Evolutionary conservation across 2,797 vertebrate species (phyloP).

Genomic region (Ctenochaetus hawaiiensis): DNA sequence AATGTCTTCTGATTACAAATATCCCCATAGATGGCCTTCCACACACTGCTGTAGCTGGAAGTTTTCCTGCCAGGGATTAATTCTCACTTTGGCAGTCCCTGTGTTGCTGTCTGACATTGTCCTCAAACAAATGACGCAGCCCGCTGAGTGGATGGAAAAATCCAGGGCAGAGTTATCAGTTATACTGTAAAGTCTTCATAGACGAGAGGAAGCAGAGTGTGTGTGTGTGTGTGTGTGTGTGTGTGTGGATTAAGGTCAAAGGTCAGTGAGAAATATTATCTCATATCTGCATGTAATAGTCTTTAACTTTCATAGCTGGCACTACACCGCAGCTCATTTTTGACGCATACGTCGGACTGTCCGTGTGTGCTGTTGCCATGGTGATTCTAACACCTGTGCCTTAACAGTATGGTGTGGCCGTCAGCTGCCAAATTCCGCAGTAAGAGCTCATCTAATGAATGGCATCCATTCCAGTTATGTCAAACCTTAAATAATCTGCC

Average conservation of each 20-base stretch:
- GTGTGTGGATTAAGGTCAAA: constrained; percentile 5
- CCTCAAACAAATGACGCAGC: background rate
- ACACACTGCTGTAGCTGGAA: constrained; percentile 6
- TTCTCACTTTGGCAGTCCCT: constrained; percentile 50
- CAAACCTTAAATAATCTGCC: constrained; percentile 39
- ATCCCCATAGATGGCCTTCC: no score
- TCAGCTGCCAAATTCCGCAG: constrained; percentile 62
- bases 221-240: no score
- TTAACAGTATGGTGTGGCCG: constrained; percentile 48
- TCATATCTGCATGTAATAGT: constrained; percentile 1
- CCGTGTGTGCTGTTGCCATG: constrained; percentile 48
- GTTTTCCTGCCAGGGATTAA: constrained; percentile 45
- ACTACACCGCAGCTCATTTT: constrained; percentile 10
- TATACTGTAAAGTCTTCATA: background rate
- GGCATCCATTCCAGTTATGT: constrained; percentile 52
- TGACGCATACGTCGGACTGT: constrained; percentile 10
- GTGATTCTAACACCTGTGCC: constrained; percentile 57
- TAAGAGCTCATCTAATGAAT: constrained; percentile 42
- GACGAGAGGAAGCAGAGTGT: constrained; percentile 12
- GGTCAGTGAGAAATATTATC: constrained; percentile 10
- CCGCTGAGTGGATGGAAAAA: constrained; percentile 38
- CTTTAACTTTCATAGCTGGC: background rate
- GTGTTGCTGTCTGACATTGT: constrained; percentile 41
- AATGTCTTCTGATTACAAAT: no score
- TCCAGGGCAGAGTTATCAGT: constrained; percentile 3